Evolutionary conservation across 2,113 vertebrate genomes (phyloP).

Genomic region (Vireo altiloquus): DNA sequence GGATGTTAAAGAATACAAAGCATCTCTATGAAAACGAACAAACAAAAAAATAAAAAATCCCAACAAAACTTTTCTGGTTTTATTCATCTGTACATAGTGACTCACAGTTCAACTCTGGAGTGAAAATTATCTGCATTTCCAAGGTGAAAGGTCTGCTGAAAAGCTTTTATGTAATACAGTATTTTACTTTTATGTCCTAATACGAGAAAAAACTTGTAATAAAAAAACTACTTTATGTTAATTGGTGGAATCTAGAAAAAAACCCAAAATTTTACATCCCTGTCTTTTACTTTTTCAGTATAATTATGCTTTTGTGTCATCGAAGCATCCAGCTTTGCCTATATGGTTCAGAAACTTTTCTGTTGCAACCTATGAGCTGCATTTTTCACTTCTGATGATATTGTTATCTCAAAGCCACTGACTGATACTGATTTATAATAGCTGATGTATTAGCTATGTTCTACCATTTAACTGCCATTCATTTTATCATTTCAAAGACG

Average conservation of each 20-base stretch:
- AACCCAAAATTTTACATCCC: not conserved
- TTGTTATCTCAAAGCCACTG: not conserved
- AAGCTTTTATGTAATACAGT: not conserved
- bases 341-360: not conserved
- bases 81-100: not conserved
- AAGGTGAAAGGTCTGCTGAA: not conserved
- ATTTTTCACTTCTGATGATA: not conserved
- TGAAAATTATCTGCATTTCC: not conserved
- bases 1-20: not conserved
- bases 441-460: not conserved
- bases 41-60: not conserved
- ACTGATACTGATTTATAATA: not conserved
- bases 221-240: not conserved
- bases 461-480: not conserved
- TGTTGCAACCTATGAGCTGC: fast-evolving
- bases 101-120: not conserved
- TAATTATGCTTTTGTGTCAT: not conserved
- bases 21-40: not conserved
- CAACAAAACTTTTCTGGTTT: not conserved
- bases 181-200: not conserved
- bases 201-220: not conserved
- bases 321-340: not conserved
- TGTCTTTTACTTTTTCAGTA: not conserved
- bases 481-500: not conserved
- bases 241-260: not conserved